phyloP scores from a whole-genome alignment of 1,140 invertebrate species.

The Caenorhabditis brenneri region DNA sequence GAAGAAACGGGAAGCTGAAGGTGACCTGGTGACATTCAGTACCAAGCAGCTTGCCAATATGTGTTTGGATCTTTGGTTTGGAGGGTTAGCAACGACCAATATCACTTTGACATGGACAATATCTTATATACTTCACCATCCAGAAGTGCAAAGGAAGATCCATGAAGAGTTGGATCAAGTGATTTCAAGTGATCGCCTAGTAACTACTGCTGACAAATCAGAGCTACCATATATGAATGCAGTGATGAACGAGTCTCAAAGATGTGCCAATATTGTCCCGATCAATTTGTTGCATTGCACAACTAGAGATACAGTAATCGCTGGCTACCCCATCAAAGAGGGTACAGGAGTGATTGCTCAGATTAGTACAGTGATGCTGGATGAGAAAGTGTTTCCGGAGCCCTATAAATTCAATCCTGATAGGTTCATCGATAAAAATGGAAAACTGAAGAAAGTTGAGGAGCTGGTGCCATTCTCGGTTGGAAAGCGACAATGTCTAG shows the following conservation, averaged over 20 bases:
- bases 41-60: slow-evolving; percentile 43
- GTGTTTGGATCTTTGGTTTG: slow-evolving; percentile 67
- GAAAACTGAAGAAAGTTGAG: slow-evolving; percentile 78
- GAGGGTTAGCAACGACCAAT: slow-evolving; percentile 72
- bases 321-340: slow-evolving; percentile 73
- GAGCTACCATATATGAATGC: slow-evolving; percentile 48
- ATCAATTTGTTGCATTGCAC: slow-evolving; percentile 48
- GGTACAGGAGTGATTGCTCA: slow-evolving; percentile 83
- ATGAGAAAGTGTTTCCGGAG: slow-evolving; percentile 80
- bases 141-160: slow-evolving; percentile 57
- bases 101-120: slow-evolving; percentile 72
- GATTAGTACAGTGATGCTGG: slow-evolving; percentile 86
- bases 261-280: slow-evolving; percentile 50
- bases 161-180: slow-evolving; percentile 58
- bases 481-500: slow-evolving; percentile 83
- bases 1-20: slow-evolving; percentile 43
- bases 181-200: slow-evolving; percentile 62
- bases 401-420: slow-evolving; percentile 83
- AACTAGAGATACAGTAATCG: slow-evolving; percentile 77
- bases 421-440: slow-evolving; percentile 81
- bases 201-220: slow-evolving; percentile 64
- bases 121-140: slow-evolving; percentile 71
- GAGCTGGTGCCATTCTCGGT: slow-evolving; percentile 89
- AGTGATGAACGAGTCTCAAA: slow-evolving; percentile 56
- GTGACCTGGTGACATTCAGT: slow-evolving; percentile 33